Base-by-base conservation (phyloP, 2,113 vertebrate genomes). In the Propithecus coquereli region DNA sequence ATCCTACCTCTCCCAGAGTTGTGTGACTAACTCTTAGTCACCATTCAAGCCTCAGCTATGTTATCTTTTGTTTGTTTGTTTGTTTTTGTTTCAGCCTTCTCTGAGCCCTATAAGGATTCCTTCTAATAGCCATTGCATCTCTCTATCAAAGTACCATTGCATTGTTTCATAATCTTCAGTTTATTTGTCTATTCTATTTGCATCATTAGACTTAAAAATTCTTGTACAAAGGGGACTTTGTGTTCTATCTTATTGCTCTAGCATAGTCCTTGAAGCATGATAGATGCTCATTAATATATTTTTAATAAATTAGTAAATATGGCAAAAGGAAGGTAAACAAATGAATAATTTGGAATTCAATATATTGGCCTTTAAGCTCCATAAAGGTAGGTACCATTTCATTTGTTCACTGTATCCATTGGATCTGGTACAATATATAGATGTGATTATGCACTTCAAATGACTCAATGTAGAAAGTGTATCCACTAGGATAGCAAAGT, bases 241-340 rank as follows among this genome's bases (percentile, higher is more conserved):
- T 5, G 25, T 84, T 74, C 37, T 43, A 86, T 74, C 79, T 87
- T 61, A 91, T 50, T 88, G 86, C 30, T 47, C 27, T 27, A 80
- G 22, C 3, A 54, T 9, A 30, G 61, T 47, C 63, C 25, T 63
- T 68, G 14, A 93, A 92, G 50, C 23, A 43, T 86, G 30, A 50
- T 65, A 80, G 23, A 34, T 82, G 6, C 32, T 87, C 54, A 90
- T 54, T 90, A n/a, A 30, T 18, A 14, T 52, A 54, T 23, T 74
- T 90, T 43, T 81, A 90, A 66, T 70, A 83, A 79, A 50, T 95
- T 66, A 88, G 54, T 70, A 94, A 70, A 74, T 81, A 83, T 91
- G 37, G 23, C 4, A 34, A 34, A 79, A 95, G 12, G 2, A 74
- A 76, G 32, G 63, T 70, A 82, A 65, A 37, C 73, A 3, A 87